These are phyloP conservation scores for Cotesia chilonis DNA, from an alignment of 1,140 invertebrate species.

Conservation along the genomic window DNA sequence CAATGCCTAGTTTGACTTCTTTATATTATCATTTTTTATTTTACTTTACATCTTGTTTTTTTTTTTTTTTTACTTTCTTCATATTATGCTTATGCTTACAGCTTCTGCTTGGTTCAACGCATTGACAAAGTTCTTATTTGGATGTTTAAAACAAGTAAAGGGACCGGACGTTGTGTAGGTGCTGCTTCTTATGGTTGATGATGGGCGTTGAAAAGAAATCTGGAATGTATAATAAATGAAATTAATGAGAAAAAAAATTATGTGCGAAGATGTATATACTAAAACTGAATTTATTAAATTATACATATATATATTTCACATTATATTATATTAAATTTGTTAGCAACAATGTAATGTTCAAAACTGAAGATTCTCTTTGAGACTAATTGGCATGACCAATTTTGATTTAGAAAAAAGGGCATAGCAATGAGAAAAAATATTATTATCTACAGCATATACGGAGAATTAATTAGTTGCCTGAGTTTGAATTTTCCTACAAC, in stretches of 20 bases:
- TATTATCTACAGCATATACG: not conserved
- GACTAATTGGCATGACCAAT: conserved; percentile 39
- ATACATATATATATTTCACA: not conserved
- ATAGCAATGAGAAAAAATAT: conserved; percentile 37
- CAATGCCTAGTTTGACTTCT: conserved; percentile 2
- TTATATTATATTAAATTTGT: not conserved
- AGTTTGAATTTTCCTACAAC: conserved; percentile 38
- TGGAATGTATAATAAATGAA: not conserved
- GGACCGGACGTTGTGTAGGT: conserved; percentile 13
- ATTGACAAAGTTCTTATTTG: conserved; percentile 26
- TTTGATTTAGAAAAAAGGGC: conserved; percentile 31
- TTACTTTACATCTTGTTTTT: not conserved
- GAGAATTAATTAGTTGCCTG: conserved; percentile 40
- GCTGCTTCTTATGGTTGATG: not conserved
- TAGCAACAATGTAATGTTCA: too few species aligned
- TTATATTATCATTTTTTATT: not conserved
- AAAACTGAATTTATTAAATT: not conserved
- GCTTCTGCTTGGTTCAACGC: too few species aligned
- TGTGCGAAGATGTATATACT: too few species aligned
- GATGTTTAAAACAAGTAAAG: conserved; percentile 4
- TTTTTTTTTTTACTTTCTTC: not conserved
- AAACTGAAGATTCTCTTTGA: not conserved
- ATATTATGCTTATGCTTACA: not conserved
- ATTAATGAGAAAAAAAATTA: not conserved
- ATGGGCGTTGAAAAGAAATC: conserved; percentile 20